Base-by-base conservation (phyloP, 2,888 invertebrate genomes). In the Alviniconcha strummeri region DNA sequence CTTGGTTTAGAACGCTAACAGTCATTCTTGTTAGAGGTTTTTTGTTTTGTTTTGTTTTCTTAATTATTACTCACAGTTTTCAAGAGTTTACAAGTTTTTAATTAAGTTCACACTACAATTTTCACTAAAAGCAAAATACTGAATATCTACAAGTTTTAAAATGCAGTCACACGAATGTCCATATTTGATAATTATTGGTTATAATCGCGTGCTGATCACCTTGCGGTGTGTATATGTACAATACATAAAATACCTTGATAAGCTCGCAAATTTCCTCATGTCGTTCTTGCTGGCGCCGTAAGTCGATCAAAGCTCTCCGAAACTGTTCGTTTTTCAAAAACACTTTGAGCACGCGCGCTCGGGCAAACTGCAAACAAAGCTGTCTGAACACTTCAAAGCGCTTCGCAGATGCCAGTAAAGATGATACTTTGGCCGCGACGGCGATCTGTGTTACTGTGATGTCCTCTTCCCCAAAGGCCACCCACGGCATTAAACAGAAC, bases 211-310 rank as follows among this genome's bases (percentile, higher is more conserved):
- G 36, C 36, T 36, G 36, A 36, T 36, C 36, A 36, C 36, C 36
- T 36, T 36, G 36, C 36, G 3, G 36, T 36, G 36, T 36, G 36
- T 36, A 36, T 36, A 36, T 36, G 36, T 36, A 36, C 11, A 36
- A 74, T 36, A 52, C 56, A 0, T 52, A 81, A 54, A 8, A 17
- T 15, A 52, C 86, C 85, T 82, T 36, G 57, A 87, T 80, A 8
- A 87, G 64, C 15, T 83, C n/a, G 71, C 71, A 84, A 36, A 84
- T 84, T 17, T 84, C 83, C 15, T 84, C 82, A 36, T 77, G 83
- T 19, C 85, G 79, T 52, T 69, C 67, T 55, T 87, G 82, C 13
- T 64, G 69, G 52, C 83, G 19, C 54, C 81, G 64, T 52, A 84
- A 69, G 57, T 54, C 52, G n/a, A 86, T 82, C 71, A 86, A 36